These are phyloP conservation scores for Orthosia gracilis DNA, from an alignment of 2,888 invertebrate genomes.

Conservation along the genomic window DNA sequence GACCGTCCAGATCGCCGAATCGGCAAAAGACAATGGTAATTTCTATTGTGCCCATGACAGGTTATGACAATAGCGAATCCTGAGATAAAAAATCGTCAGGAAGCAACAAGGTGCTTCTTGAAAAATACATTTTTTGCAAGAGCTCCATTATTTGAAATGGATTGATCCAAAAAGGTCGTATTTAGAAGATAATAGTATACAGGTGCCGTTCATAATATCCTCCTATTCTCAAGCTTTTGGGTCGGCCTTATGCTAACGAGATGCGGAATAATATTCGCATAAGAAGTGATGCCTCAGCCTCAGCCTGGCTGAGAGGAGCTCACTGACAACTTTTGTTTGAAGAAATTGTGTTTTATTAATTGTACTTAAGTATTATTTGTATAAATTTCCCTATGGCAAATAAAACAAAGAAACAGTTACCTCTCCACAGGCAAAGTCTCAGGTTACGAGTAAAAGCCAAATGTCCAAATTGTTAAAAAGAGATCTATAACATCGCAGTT, in stretches of 20 bases:
- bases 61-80: background rate
- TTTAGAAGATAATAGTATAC: slow-evolving; percentile 12
- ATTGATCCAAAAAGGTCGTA: background rate
- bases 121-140: background rate
- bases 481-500: background rate
- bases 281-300: slow-evolving; percentile 1
- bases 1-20: no score
- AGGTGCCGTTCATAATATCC: slow-evolving; percentile 4
- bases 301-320: background rate
- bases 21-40: no score
- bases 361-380: background rate
- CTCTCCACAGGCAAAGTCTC: no score
- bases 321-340: slow-evolving; percentile 1
- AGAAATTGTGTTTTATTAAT: slow-evolving; percentile 8
- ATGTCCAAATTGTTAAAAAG: background rate
- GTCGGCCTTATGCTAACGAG: slow-evolving; percentile 5
- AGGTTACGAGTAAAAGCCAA: no score
- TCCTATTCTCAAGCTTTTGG: background rate
- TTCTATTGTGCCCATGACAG: no score
- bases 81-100: background rate
- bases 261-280: slow-evolving; percentile 32
- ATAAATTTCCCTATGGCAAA: background rate
- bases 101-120: background rate
- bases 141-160: background rate
- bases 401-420: background rate